phyloP scores from a whole-genome alignment of 35 echinoderm and acorn worm genomes.

The Holothuria glaberrima region DNA sequence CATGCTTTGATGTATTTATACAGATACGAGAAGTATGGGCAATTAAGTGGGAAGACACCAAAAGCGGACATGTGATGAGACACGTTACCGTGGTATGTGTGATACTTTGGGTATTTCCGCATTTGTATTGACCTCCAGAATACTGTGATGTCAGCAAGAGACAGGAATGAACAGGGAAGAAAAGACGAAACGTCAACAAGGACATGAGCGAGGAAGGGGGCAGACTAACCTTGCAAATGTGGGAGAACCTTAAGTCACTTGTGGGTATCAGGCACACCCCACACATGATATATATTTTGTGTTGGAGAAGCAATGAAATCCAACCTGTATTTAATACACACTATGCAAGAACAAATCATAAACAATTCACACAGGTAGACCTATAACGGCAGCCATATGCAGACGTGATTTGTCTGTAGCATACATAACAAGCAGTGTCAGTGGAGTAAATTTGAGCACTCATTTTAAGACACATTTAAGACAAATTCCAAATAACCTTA shows the following conservation, averaged over 20 bases:
- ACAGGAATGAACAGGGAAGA: slow-evolving; percentile 40
- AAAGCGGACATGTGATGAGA: slow-evolving; percentile 34
- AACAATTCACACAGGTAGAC: no score
- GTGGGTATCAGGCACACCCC: neutral
- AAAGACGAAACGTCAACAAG: slow-evolving; percentile 40
- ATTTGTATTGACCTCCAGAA: slow-evolving; percentile 99
- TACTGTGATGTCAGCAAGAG: slow-evolving; percentile 57
- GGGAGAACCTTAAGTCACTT: neutral
- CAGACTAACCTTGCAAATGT: neutral
- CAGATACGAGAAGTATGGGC: neutral
- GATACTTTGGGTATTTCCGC: slow-evolving; percentile 98
- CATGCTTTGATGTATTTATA: neutral
- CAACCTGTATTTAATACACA: no score
- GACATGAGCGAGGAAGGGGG: slow-evolving; percentile 22
- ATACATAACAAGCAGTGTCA: no score
- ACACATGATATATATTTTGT: no score
- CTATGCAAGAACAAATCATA: no score
- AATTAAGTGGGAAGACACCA: neutral
- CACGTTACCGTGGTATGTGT: slow-evolving; percentile 96
- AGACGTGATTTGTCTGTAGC: no score
- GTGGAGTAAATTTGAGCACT: no score
- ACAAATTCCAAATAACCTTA: no score
- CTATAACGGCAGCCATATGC: no score
- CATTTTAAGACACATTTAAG: no score
- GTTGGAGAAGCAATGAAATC: no score